Evolutionary conservation across 2,113 vertebrate genomes (phyloP), one percentile per base, ranked within the genome.

Genomic region (Sinocyclocheilus rhinocerous): DNA sequence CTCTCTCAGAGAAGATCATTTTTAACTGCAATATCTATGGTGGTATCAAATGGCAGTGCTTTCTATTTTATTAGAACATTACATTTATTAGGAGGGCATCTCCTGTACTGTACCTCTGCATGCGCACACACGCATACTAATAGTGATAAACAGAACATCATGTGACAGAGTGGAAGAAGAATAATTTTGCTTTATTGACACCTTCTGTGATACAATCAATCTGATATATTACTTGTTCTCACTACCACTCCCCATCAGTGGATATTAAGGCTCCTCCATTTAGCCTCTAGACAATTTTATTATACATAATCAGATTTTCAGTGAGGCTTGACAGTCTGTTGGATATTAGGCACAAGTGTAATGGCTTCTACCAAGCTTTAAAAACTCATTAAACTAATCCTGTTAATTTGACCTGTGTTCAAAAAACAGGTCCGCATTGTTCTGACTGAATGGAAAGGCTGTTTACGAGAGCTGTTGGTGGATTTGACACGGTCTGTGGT

Each of bases 211-310:
- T 84, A 82, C 52, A 88, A 86, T 48, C 65, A 26, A 85, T 76
- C 77, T 81, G 61, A 90, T 86, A 50, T 88, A 88, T 83, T 81
- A 70, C 85, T 85, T 85, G 85, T 87, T 82, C 61, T 90, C n/a
- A 77, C 33, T 57, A 85, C 42, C 42, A 48, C 85, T 83, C 78
- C 72, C 87, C 89, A 87, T 90, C 87, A 85, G 20, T 88, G 83
- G 85, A 88, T 85, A 88, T 88, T 87, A 90, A 85, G 67, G 55
- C 79, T 70, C 82, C 84, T 83, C 33, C 79, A 80, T 42, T 78
- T 76, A 76, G 87, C 78, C 85, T 88, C 77, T 67, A 89, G 85
- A 87, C 89, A 85, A 85, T 83, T 85, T 90, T 82, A 86, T 88
- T 86, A 88, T 83, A 83, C 79, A 87, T 90, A 88, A 90, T 90